These are phyloP conservation scores for Gnathonemus echidnorhynchus DNA, from an alignment of 2,113 vertebrate genomes.

Conservation along the genomic window DNA sequence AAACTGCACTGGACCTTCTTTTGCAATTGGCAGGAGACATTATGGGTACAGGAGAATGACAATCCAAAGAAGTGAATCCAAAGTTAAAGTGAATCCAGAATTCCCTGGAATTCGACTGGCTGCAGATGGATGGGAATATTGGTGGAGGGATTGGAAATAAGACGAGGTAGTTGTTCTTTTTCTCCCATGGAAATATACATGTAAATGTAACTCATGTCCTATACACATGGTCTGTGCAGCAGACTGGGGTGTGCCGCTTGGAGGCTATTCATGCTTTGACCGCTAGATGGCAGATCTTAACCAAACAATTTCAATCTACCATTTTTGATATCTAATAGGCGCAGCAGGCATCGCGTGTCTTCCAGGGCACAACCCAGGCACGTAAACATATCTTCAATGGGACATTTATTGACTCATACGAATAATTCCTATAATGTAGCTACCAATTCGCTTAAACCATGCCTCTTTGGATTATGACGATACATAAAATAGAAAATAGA, in stretches of 20 bases:
- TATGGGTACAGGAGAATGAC: slow-evolving; percentile 56
- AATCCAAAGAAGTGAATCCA: slow-evolving; percentile 52
- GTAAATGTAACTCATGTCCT: not conserved
- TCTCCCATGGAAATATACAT: not conserved
- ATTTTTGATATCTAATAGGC: not conserved
- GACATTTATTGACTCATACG: not conserved
- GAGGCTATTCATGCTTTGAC: not conserved
- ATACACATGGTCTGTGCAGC: not conserved
- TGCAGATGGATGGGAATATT: slow-evolving; percentile 37
- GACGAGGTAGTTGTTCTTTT: not conserved
- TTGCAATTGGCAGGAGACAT: slow-evolving; percentile 64
- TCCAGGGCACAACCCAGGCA: not conserved
- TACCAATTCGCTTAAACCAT: not conserved
- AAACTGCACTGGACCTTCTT: not conserved
- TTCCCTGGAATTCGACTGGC: slow-evolving; percentile 39
- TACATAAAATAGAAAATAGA: not conserved
- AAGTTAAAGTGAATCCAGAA: slow-evolving; percentile 75
- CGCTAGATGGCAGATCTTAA: slow-evolving; percentile 11
- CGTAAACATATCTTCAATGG: not conserved
- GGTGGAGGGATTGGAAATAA: slow-evolving; percentile 43
- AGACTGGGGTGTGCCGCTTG: not conserved
- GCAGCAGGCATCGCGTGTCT: not conserved
- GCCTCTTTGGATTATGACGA: not conserved
- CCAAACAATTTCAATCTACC: not conserved
- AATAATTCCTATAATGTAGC: not conserved